Conservation (phyloP, 1,140 invertebrate species). For the Drosophila ananassae region DNA sequence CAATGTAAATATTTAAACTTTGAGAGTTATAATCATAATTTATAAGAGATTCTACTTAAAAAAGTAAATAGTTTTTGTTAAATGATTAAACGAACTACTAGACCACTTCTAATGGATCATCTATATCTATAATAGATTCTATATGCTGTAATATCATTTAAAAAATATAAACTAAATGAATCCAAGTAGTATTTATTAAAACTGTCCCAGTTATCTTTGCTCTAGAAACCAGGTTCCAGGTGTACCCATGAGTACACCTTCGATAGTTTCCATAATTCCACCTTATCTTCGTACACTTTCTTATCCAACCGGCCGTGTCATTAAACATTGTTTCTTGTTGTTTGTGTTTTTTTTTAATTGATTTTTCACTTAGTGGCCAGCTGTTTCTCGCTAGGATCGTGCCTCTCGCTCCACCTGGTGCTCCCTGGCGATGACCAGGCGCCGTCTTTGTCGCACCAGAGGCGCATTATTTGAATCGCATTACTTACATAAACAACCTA, state of each 20-base stretch:
- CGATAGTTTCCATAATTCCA: background rate
- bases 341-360: background rate
- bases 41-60: background rate
- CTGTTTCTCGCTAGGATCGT: background rate
- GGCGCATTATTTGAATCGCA: constrained; percentile 24
- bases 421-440: too few species aligned
- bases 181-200: too few species aligned
- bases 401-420: constrained; percentile 17
- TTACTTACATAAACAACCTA: constrained; percentile 24
- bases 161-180: too few species aligned
- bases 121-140: too few species aligned
- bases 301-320: background rate
- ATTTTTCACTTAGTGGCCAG: constrained; percentile 1
- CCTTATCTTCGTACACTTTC: background rate
- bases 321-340: background rate
- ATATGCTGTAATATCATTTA: too few species aligned
- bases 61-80: background rate
- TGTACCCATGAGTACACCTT: background rate
- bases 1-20: constrained; percentile 4
- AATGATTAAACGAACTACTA: too few species aligned
- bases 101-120: too few species aligned
- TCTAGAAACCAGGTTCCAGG: too few species aligned
- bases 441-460: background rate
- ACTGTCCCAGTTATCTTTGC: too few species aligned
- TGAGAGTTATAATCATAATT: background rate